Conservation (phyloP, 2,888 invertebrate genomes). For the Idaea straminata region DNA sequence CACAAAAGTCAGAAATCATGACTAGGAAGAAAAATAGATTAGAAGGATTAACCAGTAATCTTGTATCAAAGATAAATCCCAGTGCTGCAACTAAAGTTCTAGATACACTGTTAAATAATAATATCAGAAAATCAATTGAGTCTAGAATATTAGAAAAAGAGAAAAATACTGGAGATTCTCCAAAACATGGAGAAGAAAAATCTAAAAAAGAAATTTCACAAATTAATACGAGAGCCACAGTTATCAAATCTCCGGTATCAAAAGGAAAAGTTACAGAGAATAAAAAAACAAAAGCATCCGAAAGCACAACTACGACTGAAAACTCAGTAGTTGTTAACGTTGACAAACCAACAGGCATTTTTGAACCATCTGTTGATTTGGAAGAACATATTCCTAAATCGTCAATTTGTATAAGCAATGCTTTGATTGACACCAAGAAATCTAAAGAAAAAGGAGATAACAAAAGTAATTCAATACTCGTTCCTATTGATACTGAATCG, state of each 20-base stretch:
- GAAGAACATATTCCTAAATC: slow-evolving; percentile 83
- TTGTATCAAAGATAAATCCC: slow-evolving; percentile 81
- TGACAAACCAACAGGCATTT: slow-evolving; percentile 83
- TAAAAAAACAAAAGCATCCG: slow-evolving; percentile 63
- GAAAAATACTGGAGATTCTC: slow-evolving; percentile 48
- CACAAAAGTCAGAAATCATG: slow-evolving; percentile 79
- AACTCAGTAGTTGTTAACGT: slow-evolving; percentile 62
- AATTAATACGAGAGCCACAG: slow-evolving; percentile 76
- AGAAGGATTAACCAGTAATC: slow-evolving; percentile 80
- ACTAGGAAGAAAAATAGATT: slow-evolving; percentile 83
- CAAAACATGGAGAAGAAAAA: slow-evolving; percentile 57
- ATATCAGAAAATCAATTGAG: slow-evolving; percentile 75
- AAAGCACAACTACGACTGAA: slow-evolving; percentile 41
- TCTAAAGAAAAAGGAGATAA: slow-evolving; percentile 48
- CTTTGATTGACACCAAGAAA: slow-evolving; percentile 60
- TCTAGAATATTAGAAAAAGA: slow-evolving; percentile 73
- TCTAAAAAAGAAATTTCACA: slow-evolving; percentile 61
- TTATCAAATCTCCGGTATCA: slow-evolving; percentile 79
- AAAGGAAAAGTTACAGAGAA: slow-evolving; percentile 72
- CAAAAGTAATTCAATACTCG: slow-evolving; percentile 46
- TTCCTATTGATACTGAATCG: slow-evolving; percentile 63
- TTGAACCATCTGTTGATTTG: slow-evolving; percentile 84
- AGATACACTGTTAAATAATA: slow-evolving; percentile 73
- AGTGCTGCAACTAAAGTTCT: slow-evolving; percentile 76
- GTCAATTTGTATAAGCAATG: slow-evolving; percentile 71